Base-by-base conservation (phyloP, 2,113 vertebrate species). In the Lepisosteus oculatus region DNA sequence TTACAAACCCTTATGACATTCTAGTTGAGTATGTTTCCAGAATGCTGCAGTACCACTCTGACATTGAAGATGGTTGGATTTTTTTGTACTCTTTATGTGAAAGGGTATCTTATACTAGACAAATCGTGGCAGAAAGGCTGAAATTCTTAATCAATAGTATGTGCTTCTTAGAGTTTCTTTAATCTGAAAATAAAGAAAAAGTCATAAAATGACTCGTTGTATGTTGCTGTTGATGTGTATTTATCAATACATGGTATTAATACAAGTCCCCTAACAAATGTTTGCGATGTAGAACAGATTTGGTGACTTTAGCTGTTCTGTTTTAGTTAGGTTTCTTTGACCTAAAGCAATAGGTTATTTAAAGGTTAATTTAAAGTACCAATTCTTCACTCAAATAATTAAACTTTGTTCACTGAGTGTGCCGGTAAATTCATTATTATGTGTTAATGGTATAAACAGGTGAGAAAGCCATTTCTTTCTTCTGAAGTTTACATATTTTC, bases 311-410 rank as follows among this genome's bases (percentile, higher is more conserved):
- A 6, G 64, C 51, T 43, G 43, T 45, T 67, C 6, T 29, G 8
- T 12, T 72, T n/a, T 55, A 41, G 15, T 43, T 63, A 14, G 7
- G 57, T 13, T 64, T 12, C 29, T n/a, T 70, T 70, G 61, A 62
- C 62, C 51, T 43, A 15, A 63, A 55, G 17, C 47, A 55, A 47
- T 56, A 41, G 45, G 42, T 43, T 55, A n/a, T 71, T 55, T 65
- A 63, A 55, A n/a, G 45, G 70, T n/a, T 8, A 8, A n/a, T 3
- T 29, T 29, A 29, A 29, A 29, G 17, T 29, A 29, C 17, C 17
- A 29, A 29, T 29, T 29, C 17, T 29, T 29, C 17, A 29, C 17
- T 29, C 17, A 29, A 29, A 29, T 0, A 29, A 29, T 29, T 29
- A 29, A 29, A 29, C 0, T 29, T 29, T 29, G 17, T 29, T 29